Conservation (phyloP, 2,797 vertebrate species). For the Limosa lapponica region DNA sequence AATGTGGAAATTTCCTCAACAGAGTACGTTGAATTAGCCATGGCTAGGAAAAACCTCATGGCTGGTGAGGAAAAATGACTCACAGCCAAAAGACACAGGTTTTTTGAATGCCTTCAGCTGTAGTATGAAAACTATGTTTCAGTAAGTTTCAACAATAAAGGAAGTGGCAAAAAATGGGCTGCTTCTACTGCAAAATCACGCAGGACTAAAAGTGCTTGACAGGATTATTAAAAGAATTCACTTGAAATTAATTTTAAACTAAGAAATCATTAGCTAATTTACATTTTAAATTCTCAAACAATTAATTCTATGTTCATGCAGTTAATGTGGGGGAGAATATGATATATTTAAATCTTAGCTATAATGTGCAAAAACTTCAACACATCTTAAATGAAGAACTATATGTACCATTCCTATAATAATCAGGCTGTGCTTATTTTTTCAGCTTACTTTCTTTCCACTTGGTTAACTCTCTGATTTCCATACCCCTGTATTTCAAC, state of each 20-base stretch:
- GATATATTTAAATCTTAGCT: neutral
- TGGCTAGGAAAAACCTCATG: neutral
- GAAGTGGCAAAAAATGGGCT: neutral
- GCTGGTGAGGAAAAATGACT: neutral
- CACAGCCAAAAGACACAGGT: neutral
- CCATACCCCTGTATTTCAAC: neutral
- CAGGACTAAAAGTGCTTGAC: neutral
- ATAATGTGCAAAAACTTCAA: neutral
- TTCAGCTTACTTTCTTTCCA: neutral
- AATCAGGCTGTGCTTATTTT: neutral
- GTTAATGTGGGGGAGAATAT: neutral
- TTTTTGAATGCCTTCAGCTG: neutral
- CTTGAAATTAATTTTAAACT: slow-evolving; percentile 37
- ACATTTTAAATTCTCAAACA: slow-evolving; percentile 34
- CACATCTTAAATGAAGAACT: slow-evolving; percentile 5
- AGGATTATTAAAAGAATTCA: slow-evolving; percentile 10
- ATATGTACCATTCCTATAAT: neutral
- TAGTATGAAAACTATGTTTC: neutral
- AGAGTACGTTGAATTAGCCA: neutral
- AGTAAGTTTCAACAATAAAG: neutral
- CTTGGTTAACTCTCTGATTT: neutral
- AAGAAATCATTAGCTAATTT: slow-evolving; percentile 22
- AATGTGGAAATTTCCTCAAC: neutral
- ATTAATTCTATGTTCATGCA: neutral
- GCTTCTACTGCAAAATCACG: neutral